phyloP scores from a whole-genome alignment of 2,797 vertebrate genomes.

The Chloroceryle inda region DNA sequence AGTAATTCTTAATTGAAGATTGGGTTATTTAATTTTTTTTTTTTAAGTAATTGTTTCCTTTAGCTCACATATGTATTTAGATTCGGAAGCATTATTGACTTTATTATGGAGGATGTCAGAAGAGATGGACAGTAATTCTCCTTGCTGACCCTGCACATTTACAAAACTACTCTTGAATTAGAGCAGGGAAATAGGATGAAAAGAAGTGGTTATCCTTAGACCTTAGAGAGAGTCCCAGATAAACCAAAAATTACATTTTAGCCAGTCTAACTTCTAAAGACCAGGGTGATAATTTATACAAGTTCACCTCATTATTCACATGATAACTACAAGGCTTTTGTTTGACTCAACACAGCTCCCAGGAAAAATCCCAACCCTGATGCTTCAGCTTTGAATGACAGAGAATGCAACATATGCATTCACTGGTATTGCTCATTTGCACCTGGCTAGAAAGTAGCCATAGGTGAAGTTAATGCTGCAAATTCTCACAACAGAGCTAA shows the following conservation, averaged over 20 bases:
- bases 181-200: neutral
- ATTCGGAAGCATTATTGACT: neutral
- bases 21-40: accelerated
- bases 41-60: accelerated
- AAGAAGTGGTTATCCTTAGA: neutral
- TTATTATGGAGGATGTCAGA: neutral
- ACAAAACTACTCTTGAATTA: neutral
- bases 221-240: neutral
- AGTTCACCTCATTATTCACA: neutral
- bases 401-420: neutral
- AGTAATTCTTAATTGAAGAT: neutral
- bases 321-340: neutral
- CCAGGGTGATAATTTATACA: neutral
- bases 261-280: neutral
- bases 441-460: neutral
- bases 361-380: neutral
- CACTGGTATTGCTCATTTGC: neutral
- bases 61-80: neutral
- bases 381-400: neutral
- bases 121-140: neutral
- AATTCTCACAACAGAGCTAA: neutral
- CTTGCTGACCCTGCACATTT: neutral
- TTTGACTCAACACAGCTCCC: neutral
- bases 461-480: neutral
- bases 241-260: neutral